These are phyloP conservation scores for Bovichtus variegatus DNA, from an alignment of 2,797 vertebrate species.

Conservation along the genomic window DNA sequence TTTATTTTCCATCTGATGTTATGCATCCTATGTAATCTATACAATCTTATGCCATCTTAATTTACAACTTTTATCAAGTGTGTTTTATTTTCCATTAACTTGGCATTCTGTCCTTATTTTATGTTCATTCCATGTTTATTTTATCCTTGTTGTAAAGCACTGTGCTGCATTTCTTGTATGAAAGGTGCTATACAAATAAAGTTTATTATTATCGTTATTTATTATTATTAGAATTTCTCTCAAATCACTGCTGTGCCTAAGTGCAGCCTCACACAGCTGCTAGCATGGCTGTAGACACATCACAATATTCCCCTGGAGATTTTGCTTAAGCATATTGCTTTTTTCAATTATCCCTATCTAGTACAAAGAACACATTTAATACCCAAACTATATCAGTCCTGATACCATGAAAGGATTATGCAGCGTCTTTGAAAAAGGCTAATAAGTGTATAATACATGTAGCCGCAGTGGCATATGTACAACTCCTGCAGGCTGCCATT, in stretches of 20 bases:
- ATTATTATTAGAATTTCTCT: background rate
- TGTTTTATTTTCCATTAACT: too few relatives aligned
- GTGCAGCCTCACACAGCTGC: background rate
- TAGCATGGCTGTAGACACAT: background rate
- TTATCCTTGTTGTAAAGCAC: too few relatives aligned
- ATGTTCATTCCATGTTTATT: too few relatives aligned
- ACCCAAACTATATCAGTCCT: background rate
- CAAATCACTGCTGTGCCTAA: background rate
- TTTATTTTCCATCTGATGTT: too few relatives aligned
- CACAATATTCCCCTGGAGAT: background rate
- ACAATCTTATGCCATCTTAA: too few relatives aligned
- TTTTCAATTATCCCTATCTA: background rate
- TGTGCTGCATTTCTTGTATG: too few relatives aligned
- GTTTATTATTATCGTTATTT: too few relatives aligned
- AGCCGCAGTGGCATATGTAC: background rate
- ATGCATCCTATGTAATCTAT: too few relatives aligned
- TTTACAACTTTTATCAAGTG: too few relatives aligned
- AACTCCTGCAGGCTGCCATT: slow-evolving; percentile 10
- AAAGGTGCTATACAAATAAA: too few relatives aligned
- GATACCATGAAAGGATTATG: background rate
- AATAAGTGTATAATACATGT: slow-evolving; percentile 18
- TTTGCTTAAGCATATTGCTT: background rate
- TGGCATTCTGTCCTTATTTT: too few relatives aligned
- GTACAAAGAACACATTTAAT: background rate
- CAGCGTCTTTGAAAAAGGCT: slow-evolving; percentile 19